Percentiles rank a stretch among this genome's conserved stretches.
Evolutionary conservation across 2,888 invertebrate species (phyloP).

Genomic region (Sarcophaga rosellei): DNA sequence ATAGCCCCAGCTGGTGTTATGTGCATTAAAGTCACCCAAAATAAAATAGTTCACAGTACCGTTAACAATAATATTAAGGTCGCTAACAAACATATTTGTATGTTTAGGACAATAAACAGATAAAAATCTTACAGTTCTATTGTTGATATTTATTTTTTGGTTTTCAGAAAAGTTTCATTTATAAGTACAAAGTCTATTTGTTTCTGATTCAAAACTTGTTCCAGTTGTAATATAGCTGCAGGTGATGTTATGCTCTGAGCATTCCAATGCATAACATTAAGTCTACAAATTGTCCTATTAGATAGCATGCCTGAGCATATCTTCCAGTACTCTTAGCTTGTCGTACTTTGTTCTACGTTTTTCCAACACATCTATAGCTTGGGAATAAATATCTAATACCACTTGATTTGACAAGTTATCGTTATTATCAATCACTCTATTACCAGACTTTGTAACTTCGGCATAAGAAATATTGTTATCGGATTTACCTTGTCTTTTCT

Average conservation of each 20-base stretch:
- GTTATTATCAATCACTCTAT: background rate
- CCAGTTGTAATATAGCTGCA: no score
- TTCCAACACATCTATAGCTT: conserved; percentile 42
- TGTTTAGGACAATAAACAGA: conserved; percentile 43
- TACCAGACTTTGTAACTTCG: background rate
- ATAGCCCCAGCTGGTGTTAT: background rate
- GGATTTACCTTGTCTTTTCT: conserved; percentile 8
- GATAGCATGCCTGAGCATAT: conserved; percentile 49
- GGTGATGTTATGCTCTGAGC: background rate
- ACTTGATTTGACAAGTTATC: conserved; percentile 35
- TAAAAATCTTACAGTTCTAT: background rate
- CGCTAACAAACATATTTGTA: background rate
- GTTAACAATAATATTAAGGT: conserved; percentile 8
- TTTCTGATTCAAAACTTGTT: no score
- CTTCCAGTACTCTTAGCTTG: conserved; percentile 41
- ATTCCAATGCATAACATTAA: background rate
- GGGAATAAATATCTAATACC: conserved; percentile 41
- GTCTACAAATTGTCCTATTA: background rate
- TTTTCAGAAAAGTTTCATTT: no score
- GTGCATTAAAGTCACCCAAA: background rate
- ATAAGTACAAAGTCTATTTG: no score
- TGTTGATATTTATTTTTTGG: background rate
- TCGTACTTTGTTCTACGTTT: conserved; percentile 42
- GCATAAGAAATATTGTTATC: conserved; percentile 18
- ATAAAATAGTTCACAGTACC: background rate